These are phyloP conservation scores for Drosophila tripunctata DNA, from an alignment of 2,888 invertebrate genomes.

Conservation along the genomic window DNA sequence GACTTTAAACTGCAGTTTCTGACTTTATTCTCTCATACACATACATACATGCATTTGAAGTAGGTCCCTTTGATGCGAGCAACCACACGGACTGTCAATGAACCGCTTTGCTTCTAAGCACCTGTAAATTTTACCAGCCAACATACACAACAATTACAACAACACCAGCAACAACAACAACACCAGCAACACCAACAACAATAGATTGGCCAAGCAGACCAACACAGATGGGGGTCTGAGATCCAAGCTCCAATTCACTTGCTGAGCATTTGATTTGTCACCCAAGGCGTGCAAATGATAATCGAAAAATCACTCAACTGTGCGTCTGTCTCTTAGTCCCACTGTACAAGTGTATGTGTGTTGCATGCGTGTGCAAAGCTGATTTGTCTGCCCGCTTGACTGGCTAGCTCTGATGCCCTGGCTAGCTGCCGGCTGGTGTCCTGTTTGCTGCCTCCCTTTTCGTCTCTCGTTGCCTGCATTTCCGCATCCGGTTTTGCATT, in stretches of 20 bases:
- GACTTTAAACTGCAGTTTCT: constrained; percentile 1
- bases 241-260: constrained; percentile 59
- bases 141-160: constrained; percentile 32
- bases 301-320: constrained; percentile 79
- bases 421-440: constrained; percentile 34
- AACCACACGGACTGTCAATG: constrained; percentile 12
- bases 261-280: constrained; percentile 78
- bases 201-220: constrained; percentile 28
- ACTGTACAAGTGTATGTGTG: constrained; percentile 11
- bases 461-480: constrained; percentile 66
- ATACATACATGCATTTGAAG: too few species aligned
- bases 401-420: constrained; percentile 62
- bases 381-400: constrained; percentile 76
- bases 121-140: constrained; percentile 57
- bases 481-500: constrained; percentile 80
- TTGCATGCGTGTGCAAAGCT: constrained; percentile 53
- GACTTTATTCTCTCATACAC: background rate
- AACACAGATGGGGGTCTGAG: constrained; percentile 28
- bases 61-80: background rate
- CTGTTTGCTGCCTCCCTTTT: constrained; percentile 24
- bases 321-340: constrained; percentile 48
- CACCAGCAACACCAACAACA: constrained; percentile 13
- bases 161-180: constrained; percentile 18
- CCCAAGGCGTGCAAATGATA: constrained; percentile 80
- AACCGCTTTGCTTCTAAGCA: constrained; percentile 45